A percentile compares a stretch with the other conserved stretches of the same genome.
phyloP scores from a whole-genome alignment of 2,113 vertebrate genomes.

The Scalopus aquaticus region DNA sequence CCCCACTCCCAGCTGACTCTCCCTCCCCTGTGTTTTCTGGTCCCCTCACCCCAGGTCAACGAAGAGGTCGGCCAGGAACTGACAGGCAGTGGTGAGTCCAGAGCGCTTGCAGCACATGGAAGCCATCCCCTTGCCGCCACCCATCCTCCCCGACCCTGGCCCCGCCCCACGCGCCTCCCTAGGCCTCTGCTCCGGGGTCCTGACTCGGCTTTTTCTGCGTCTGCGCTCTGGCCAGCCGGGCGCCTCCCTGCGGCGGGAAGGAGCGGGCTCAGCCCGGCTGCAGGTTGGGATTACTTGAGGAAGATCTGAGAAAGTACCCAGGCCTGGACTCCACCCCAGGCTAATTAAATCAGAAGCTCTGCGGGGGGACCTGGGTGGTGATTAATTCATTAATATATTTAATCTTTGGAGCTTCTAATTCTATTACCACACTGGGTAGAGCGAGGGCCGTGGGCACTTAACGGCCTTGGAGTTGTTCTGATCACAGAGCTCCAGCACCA shows the following conservation, averaged over 20 bases:
- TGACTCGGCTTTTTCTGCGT: not conserved
- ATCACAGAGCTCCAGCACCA: not conserved
- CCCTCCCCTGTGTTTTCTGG: not conserved
- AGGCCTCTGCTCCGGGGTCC: not conserved
- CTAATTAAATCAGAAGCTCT: not conserved
- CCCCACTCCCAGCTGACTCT: not conserved
- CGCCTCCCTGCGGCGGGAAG: not conserved
- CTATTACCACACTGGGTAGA: not conserved
- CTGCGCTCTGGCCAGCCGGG: not conserved
- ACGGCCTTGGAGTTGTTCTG: not conserved
- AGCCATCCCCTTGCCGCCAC: no score
- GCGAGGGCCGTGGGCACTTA: not conserved
- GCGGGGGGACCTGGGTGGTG: accelerated
- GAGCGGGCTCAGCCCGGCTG: not conserved
- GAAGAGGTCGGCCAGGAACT: constrained; percentile 34
- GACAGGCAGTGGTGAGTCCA: not conserved
- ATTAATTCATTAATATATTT: not conserved
- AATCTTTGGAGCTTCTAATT: not conserved
- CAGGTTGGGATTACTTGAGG: not conserved
- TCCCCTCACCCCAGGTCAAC: not conserved
- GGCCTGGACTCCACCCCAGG: not conserved
- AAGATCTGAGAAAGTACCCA: not conserved
- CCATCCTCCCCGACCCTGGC: not conserved
- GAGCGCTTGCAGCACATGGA: not conserved
- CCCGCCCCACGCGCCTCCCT: not conserved